Evolutionary conservation across 1,140 invertebrate genomes (phyloP).

Genomic region (Penaeus chinensis): DNA sequence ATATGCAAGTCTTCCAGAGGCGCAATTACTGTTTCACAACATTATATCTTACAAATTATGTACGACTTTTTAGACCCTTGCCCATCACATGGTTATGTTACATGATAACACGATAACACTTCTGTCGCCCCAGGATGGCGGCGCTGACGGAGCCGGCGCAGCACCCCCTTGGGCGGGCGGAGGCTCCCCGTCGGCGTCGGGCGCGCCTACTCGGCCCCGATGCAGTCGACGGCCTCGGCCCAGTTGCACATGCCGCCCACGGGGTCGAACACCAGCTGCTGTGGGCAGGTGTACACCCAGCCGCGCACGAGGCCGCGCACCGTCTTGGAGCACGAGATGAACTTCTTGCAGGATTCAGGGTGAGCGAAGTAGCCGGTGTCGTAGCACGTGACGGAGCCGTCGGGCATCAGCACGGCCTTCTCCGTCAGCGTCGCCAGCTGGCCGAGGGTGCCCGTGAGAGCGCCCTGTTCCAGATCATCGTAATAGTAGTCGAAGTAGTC

Average conservation of each 20-base stretch:
- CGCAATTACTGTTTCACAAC: too few relatives aligned
- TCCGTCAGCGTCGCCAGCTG: constrained; percentile 65
- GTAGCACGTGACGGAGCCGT: constrained; percentile 81
- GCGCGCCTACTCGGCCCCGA: background rate
- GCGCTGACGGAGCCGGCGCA: background rate
- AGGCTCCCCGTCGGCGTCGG: too few relatives aligned
- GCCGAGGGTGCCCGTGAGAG: constrained; percentile 60
- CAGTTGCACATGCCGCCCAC: constrained; percentile 91
- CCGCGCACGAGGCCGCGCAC: constrained; percentile 75
- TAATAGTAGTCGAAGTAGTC: constrained; percentile 61
- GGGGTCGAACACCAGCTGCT: constrained; percentile 85
- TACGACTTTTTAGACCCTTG: background rate
- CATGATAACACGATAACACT: background rate
- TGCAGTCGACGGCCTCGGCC: constrained; percentile 70
- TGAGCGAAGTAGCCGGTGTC: constrained; percentile 90
- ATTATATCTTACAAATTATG: constrained; percentile 8
- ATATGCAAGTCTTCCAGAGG: too few relatives aligned
- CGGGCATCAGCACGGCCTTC: constrained; percentile 65
- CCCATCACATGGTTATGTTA: background rate
- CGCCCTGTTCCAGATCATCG: constrained; percentile 54
- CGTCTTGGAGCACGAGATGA: constrained; percentile 86
- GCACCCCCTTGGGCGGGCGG: background rate
- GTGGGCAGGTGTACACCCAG: constrained; percentile 89
- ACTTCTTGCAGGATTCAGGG: constrained; percentile 87
- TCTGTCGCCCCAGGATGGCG: background rate